These are phyloP conservation scores for Bombus sylvicola DNA, from an alignment of 1,140 invertebrate species.

Conservation along the genomic window DNA sequence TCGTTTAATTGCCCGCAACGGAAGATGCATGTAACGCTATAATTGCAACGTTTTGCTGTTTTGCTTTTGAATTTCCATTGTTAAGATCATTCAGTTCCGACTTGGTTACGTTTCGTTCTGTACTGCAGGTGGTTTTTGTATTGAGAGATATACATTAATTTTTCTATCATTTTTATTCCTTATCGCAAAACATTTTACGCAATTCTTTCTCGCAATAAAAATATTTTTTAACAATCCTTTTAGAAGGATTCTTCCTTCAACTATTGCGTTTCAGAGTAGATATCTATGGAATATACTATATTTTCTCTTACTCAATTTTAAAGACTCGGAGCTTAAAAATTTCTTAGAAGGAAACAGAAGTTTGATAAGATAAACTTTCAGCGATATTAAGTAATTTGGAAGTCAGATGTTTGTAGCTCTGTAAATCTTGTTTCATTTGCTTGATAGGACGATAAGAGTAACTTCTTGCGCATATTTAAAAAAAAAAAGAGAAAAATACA, in stretches of 20 bases:
- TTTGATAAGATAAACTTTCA: background rate
- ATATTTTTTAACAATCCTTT: no score
- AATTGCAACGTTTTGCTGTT: background rate
- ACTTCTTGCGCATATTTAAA: no score
- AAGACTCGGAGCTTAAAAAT: background rate
- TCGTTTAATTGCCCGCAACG: background rate
- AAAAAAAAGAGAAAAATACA: no score
- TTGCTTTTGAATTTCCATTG: background rate
- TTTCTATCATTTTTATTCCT: background rate
- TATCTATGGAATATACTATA: no score
- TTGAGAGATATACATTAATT: background rate
- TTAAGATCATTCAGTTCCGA: background rate
- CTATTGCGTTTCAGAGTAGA: no score
- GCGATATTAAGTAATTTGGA: background rate
- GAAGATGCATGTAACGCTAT: background rate
- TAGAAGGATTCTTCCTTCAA: no score
- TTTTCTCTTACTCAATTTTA: background rate
- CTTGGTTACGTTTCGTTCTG: no score
- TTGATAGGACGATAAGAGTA: no score
- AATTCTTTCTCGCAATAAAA: no score
- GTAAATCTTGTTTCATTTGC: background rate
- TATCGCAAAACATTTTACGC: no score
- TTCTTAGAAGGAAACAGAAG: background rate
- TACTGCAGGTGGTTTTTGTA: background rate
- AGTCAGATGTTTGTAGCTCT: background rate